Evolutionary conservation across 2,797 vertebrate species (phyloP), one percentile per base, ranked within the genome.

Genomic region (Galagoides demidoff): DNA sequence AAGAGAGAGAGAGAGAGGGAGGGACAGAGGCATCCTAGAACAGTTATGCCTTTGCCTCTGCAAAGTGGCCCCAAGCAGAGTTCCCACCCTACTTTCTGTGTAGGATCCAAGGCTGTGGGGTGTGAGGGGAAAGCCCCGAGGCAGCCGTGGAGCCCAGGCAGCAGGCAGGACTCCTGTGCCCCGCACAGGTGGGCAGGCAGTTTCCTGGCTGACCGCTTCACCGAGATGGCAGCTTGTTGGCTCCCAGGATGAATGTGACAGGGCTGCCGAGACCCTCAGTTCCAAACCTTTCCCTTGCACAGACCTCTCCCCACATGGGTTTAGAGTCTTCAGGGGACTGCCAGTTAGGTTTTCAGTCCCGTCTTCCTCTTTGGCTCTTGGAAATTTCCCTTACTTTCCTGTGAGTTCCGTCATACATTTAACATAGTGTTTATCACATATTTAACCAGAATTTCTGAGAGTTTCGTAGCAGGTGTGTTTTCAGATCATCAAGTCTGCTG

Each of bases 301-400:
- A 34, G 27, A 39, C 61, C 19, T 85, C 49, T 77, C 16, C 73
- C 31, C 39, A 77, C 1, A 0, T 57, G 63, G 10, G 55, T 63
- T 37, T 73, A 37, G 64, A 63, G 29, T 10, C 2, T 22, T 1
- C 49, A 8, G 39, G 25, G 9, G 39, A 79, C 5, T 34, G 25
- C 16, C 34, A 64, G 19, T 20, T 43, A 12, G 34, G 29, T 76
- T 68, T 95, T 77, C 61, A 20, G 70, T 57, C 92, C 63, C 29
- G 20, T 91, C 23, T 86, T 84, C n/a, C 25, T 66, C 49, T 84
- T 45, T 20, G 22, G 37, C 5, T 29, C 45, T 20, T 71, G 19
- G 70, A 84, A 95, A 77, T 90, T 61, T 68, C 74, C 70, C 84
- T 84, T 77, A 31, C 10, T 74, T 95, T 95, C 74, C 78, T 89